Conservation (phyloP, 30 jellyfish, hydroid and myxozoan genomes). For the Chrysaora quinquecirrha region DNA sequence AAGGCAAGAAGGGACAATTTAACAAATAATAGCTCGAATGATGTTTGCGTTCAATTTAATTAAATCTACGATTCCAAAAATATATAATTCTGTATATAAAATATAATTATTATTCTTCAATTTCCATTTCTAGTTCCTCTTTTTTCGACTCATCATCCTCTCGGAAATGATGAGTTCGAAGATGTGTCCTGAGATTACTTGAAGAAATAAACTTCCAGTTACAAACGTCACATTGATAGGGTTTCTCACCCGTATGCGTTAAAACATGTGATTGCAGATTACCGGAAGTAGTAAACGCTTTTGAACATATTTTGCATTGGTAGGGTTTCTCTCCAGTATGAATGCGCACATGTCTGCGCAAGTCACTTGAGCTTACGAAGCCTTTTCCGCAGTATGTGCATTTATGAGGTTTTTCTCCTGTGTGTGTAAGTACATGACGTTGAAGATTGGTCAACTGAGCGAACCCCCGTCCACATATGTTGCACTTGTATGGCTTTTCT, state of each 20-base stretch:
- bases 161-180: constrained; percentile 88
- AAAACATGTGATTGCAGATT: constrained; percentile 91
- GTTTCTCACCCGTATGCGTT: constrained; percentile 98
- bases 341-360: constrained; percentile 94
- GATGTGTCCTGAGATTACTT: constrained; percentile 88
- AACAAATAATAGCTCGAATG: no score
- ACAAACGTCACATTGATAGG: constrained; percentile 92
- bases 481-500: constrained; percentile 96
- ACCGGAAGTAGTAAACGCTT: constrained; percentile 97
- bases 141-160: constrained; percentile 43
- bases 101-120: neutral
- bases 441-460: constrained; percentile 97
- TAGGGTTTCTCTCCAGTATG: constrained; percentile 99
- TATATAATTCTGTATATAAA: neutral
- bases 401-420: constrained; percentile 98
- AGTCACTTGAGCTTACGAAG: constrained; percentile 93
- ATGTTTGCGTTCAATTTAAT: neutral
- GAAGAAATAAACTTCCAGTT: constrained; percentile 94
- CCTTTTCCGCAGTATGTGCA: constrained; percentile 96
- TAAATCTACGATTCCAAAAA: neutral
- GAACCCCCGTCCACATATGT: constrained; percentile 95
- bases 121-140: constrained; percentile 52
- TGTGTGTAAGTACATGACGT: constrained; percentile 93
- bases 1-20: no score
- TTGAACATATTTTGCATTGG: constrained; percentile 95